Base-by-base conservation (phyloP, 2,797 vertebrate genomes). In the Adelosebastes latens region DNA sequence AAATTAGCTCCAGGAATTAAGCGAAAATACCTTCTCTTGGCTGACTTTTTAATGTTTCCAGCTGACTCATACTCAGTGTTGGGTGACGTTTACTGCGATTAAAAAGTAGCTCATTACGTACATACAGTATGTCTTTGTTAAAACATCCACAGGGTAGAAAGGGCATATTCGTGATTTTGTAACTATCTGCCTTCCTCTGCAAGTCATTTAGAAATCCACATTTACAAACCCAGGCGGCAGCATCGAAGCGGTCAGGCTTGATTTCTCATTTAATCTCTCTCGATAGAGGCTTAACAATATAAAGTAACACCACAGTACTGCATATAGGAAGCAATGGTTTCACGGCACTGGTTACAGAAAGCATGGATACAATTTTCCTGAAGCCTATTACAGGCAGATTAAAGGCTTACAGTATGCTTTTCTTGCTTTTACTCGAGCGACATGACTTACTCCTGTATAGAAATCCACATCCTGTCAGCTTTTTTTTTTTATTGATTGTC, bases 351-450 rank as follows among this genome's bases (percentile, higher is more conserved):
- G 72, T 59, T 82, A 75, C 55, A 74, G 62, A 71, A 81, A 80
- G 77, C 80, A 36, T 67, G 73, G 85, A 83, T 85, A 59, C 4
- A 12, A 55, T 81, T 74, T 56, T 56, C 55, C 70, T 25, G 82
- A 85, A 89, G 82, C 77, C 74, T 86, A 87, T 88, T 89, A 88
- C 39, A 77, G 70, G 79, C 79, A 90, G 91, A 90, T 93, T 93
- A 93, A 84, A 77, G 72, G 90, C 90, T 93, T 90, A 89, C 32
- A 25, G 71, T 77, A 22, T 31, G 79, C 70, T 81, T 87, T 88
- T 83, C 84, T 84, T 85, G 75, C 80, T 81, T 81, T 79, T 75
- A 67, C 64, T 72, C 52, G 25, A 60, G 82, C 80, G 63, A 86
- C 77, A 49, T 22, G 85, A 87, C 75, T 77, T 83, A 60, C 9